Conservation (phyloP, 2,888 invertebrate genomes). For the Phalangium opilio region DNA sequence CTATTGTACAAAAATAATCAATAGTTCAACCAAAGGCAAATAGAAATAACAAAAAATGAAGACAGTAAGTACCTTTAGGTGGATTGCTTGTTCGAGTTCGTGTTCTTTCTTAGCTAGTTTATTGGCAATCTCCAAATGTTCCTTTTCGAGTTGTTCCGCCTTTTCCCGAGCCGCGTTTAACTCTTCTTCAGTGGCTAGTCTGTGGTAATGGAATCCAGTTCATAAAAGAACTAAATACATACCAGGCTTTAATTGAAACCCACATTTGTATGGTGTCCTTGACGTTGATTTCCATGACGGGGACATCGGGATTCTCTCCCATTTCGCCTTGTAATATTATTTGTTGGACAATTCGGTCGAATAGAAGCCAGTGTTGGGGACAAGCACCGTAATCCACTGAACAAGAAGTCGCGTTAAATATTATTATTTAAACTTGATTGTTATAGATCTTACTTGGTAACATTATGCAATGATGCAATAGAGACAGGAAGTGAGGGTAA, state of each 20-base stretch:
- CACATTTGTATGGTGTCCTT: slow-evolving; percentile 69
- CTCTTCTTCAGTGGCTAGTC: slow-evolving; percentile 81
- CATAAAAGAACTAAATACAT: no score
- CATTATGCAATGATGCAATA: slow-evolving; percentile 72
- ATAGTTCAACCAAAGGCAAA: no score
- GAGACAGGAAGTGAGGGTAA: slow-evolving; percentile 77
- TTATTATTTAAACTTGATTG: slow-evolving; percentile 22
- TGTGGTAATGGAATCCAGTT: no score
- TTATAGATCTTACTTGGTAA: slow-evolving; percentile 14
- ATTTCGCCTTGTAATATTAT: slow-evolving; percentile 64
- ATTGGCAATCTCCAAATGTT: slow-evolving; percentile 71
- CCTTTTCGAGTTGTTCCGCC: slow-evolving; percentile 72
- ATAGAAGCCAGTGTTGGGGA: slow-evolving; percentile 81
- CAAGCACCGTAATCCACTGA: slow-evolving; percentile 69
- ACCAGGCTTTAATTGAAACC: slow-evolving; percentile 22
- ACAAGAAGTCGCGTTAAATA: slow-evolving; percentile 12
- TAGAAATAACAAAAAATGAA: slow-evolving; percentile 9
- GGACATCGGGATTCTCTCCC: slow-evolving; percentile 63
- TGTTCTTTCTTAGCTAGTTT: slow-evolving; percentile 78
- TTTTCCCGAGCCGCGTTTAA: slow-evolving; percentile 68
- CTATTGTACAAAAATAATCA: no score
- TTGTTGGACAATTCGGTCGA: slow-evolving; percentile 88
- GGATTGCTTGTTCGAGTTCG: slow-evolving; percentile 70
- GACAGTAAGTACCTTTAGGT: slow-evolving; percentile 51
- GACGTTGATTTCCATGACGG: slow-evolving; percentile 75